phyloP scores from a whole-genome alignment of 2,113 vertebrate genomes.

The Apodemus sylvaticus region DNA sequence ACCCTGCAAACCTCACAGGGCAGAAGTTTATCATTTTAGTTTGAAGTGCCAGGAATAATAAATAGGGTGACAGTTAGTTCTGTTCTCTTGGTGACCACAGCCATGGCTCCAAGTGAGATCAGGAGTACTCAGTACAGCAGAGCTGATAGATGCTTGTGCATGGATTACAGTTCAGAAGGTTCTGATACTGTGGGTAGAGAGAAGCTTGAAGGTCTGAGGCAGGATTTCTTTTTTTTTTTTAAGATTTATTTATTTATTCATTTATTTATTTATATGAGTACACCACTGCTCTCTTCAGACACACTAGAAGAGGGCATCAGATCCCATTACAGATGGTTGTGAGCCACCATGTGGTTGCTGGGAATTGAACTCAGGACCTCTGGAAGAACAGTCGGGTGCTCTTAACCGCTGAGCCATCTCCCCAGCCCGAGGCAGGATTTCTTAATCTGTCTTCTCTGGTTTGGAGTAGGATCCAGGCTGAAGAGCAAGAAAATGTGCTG shows the following conservation, averaged over 20 bases:
- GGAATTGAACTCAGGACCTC: too few species aligned
- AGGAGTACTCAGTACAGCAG: neutral
- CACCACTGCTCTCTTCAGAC: too few species aligned
- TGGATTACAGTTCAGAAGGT: neutral
- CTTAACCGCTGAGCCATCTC: too few species aligned
- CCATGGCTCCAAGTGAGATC: neutral
- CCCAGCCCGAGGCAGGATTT: neutral
- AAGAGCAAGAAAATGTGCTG: neutral
- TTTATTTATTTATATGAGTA: too few species aligned
- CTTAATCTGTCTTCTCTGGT: neutral
- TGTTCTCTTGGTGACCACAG: neutral
- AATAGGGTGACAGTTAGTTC: neutral
- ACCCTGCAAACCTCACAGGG: neutral
- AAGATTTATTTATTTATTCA: too few species aligned
- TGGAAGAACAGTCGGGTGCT: too few species aligned
- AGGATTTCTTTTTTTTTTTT: constrained; percentile 6
- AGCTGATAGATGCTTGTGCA: neutral
- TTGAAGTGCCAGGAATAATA: neutral
- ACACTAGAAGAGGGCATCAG: too few species aligned
- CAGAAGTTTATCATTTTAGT: neutral
- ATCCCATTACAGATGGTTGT: too few species aligned
- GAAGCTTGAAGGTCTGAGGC: too few species aligned
- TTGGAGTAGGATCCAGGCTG: neutral
- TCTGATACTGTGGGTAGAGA: neutral
- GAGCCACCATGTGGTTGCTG: too few species aligned